These are phyloP conservation scores for Orthosia cruda DNA, from an alignment of 2,888 invertebrate species.

Conservation along the genomic window DNA sequence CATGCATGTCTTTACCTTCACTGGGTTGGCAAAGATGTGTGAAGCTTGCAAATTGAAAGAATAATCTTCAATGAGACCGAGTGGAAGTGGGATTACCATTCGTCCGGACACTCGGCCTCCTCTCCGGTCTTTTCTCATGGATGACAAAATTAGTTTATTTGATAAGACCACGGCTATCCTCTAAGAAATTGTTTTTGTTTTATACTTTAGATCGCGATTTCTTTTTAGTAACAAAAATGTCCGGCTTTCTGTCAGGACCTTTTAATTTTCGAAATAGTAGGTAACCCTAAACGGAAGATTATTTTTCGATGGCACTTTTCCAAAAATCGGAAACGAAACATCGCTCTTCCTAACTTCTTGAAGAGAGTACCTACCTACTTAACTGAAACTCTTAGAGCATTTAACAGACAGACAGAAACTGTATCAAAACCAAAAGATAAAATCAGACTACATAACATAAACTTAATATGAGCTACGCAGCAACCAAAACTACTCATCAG, in stretches of 20 bases:
- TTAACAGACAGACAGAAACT: too few relatives aligned
- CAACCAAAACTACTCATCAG: conserved; percentile 32
- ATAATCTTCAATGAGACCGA: not conserved
- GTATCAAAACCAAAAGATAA: not conserved
- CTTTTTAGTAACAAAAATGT: too few relatives aligned
- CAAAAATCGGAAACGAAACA: not conserved
- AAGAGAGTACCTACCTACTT: not conserved
- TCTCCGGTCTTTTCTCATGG: too few relatives aligned
- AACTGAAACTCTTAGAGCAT: too few relatives aligned
- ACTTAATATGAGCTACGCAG: conserved; percentile 16
- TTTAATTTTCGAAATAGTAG: too few relatives aligned
- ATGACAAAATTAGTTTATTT: too few relatives aligned
- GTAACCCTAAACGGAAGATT: too few relatives aligned
- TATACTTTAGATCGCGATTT: too few relatives aligned
- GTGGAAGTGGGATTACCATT: not conserved
- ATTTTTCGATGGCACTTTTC: not conserved
- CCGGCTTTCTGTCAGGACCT: too few relatives aligned
- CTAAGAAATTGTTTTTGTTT: too few relatives aligned
- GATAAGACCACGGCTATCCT: too few relatives aligned
- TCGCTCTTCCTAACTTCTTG: not conserved
- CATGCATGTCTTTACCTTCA: not conserved
- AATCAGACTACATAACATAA: conserved; percentile 4
- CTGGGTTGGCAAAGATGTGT: not conserved
- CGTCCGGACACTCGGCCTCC: too few relatives aligned
- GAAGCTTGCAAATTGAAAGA: not conserved